Evolutionary conservation across 64 coral and sea anemone species (phyloP), one percentile per base, ranked within the genome.

Genomic region (Anthopleura sola): DNA sequence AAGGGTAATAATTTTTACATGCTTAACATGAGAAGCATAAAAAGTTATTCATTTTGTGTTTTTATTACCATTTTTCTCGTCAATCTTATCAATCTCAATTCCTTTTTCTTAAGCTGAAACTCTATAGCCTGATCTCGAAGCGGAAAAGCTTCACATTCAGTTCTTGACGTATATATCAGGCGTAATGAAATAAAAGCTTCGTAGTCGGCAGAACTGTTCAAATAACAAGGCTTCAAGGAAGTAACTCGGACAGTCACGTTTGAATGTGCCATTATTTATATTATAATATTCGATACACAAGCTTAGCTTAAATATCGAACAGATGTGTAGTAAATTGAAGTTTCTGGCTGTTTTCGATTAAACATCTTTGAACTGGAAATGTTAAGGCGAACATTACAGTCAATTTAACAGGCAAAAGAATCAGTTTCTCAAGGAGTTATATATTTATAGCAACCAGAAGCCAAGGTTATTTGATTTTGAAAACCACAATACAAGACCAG

Each of bases 181-280:
- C 3, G 29, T 71, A 71, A 71, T 71, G 66, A 34, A 71, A 32
- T 71, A 71, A 71, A 69, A 71, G 66, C 66, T 71, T 13, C 34
- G 66, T 32, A 71, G 26, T 71, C 26, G n/a, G n/a, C n/a, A 15
- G 31, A 32, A n/a, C 8, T 31, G 66, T 71, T 71, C 29, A 71
- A 71, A 71, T 34, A 28, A 71, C 66, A 71, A 71, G 66, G 28
- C 29, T 71, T 71, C 26, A 71, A 71, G 66, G 66, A 71, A 71
- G 66, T 71, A 31, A 16, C 14, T 71, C 34, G 29, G n/a, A 71
- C 66, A 71, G 28, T 31, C 66, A 71, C 66, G 29, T 71, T 71
- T 15, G 28, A 14, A 33, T 32, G 66, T 33, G 28, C 34, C 66
- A 32, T 71, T 71, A 71, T 71, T 71, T 71, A 15, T 71, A 34